Conservation (phyloP, 2,888 invertebrate genomes). For the Lithosia quadra region DNA sequence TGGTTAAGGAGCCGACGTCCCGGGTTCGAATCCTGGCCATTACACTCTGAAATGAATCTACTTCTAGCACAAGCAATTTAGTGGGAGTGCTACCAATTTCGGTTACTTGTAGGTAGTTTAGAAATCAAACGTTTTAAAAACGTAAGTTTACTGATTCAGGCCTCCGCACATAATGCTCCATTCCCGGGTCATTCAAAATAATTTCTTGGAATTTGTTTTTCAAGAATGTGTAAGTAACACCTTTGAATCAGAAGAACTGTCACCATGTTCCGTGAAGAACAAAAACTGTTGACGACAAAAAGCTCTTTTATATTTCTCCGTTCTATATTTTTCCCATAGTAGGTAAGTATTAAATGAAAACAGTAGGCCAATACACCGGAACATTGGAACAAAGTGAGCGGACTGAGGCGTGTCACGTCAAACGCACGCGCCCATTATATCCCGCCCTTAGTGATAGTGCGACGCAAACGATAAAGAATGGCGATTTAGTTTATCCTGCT, state of each 20-base stretch:
- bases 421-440: constrained; percentile 77
- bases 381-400: constrained; percentile 67
- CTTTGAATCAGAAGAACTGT: too few species aligned
- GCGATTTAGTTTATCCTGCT: constrained; percentile 14
- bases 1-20: too few species aligned
- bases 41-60: too few species aligned
- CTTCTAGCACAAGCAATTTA: too few species aligned
- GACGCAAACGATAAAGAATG: constrained; percentile 48
- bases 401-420: constrained; percentile 75
- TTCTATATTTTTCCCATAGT: background rate
- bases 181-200: too few species aligned
- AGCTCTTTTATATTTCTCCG: background rate
- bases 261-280: background rate
- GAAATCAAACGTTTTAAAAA: too few species aligned
- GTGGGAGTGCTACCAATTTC: too few species aligned
- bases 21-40: too few species aligned
- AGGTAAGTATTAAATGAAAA: constrained; percentile 15
- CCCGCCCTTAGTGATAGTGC: constrained; percentile 45
- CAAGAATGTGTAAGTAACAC: background rate
- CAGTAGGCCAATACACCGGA: constrained; percentile 71
- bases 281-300: background rate
- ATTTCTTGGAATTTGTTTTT: too few species aligned
- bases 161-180: too few species aligned
- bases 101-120: too few species aligned
- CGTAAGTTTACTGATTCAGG: too few species aligned